These are phyloP conservation scores for Heliconius ismenius DNA, from an alignment of 2,888 invertebrate species.

Conservation along the genomic window DNA sequence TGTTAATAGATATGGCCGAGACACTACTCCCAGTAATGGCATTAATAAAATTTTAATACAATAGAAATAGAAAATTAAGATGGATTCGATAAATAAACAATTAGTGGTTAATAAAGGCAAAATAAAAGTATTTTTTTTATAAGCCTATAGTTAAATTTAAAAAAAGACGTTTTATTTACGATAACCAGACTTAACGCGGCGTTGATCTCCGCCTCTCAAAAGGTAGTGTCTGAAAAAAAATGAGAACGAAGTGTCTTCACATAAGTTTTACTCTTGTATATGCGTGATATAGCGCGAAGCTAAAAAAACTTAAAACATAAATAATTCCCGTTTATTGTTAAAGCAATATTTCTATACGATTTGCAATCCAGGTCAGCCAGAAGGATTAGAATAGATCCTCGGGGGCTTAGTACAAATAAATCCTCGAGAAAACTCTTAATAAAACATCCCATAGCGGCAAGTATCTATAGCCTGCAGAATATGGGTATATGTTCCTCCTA, in stretches of 20 bases:
- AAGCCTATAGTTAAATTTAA: too few species aligned
- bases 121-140: too few species aligned
- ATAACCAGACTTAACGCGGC: too few species aligned
- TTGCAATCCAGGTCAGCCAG: conserved; percentile 27
- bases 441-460: conserved; percentile 13
- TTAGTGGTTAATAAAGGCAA: too few species aligned
- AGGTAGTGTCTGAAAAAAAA: too few species aligned
- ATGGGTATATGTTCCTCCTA: not conserved
- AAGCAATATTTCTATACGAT: conserved; percentile 21
- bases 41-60: not conserved
- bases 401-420: conserved; percentile 29
- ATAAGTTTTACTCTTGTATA: not conserved
- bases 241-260: too few species aligned
- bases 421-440: conserved; percentile 27
- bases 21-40: not conserved
- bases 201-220: too few species aligned
- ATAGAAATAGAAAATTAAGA: not conserved
- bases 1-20: not conserved
- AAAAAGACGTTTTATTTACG: too few species aligned
- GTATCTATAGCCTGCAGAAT: conserved; percentile 9
- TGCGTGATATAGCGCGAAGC: too few species aligned
- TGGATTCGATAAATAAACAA: not conserved
- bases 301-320: conserved; percentile 3
- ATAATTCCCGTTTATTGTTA: conserved; percentile 1
- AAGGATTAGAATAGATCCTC: conserved; percentile 28